Evolutionary conservation across 1,140 invertebrate species (phyloP), one percentile per base, ranked within the genome.

Genomic region (Drosophila eugracilis): DNA sequence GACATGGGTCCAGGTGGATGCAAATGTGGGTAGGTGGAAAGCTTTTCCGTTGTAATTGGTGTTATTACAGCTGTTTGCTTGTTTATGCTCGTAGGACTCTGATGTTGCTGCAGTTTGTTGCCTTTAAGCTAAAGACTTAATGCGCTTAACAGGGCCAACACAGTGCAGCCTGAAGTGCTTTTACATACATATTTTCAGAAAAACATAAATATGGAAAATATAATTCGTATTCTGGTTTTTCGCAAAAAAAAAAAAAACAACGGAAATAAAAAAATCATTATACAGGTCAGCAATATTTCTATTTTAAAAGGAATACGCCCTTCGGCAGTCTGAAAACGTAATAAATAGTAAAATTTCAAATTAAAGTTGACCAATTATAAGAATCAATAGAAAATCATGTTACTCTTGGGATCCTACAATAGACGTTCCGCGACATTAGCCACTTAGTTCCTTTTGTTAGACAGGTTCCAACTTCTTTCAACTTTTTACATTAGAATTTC

Each of bases 51-150:
- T 63, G 77, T 86, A 85, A 85, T 66, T 66, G 78, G 53, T 60
- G 69, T 67, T 54, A 42, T 71, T 54, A 50, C 69, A 66, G 32
- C 45, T 69, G 66, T 41, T 79, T 66, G 41, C 57, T 45, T 54
- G 59, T 63, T 63, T 59, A 54, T 59, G 26, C n/a, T 45, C 10
- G 22, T 12, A 12, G 15, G 47, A 10, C 19, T 57, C n/a, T 54
- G 45, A 21, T 47, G 32, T 41, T 49, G 53, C 55, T 48, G 32
- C 55, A 39, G 30, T 48, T 32, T 55, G 63, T 30, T 84, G 75
- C 67, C 77, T 77, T 80, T 75, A 81, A 81, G 83, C 77, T 78
- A 81, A 86, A 71, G 83, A 78, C 81, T 75, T 81, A 81, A 86
- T 81, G 77, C 83, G 81, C 77, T 86, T 85, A 78, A 57, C 62